Evolutionary conservation across 2,797 vertebrate species (phyloP).

Genomic region (Clarias laeviceps): DNA sequence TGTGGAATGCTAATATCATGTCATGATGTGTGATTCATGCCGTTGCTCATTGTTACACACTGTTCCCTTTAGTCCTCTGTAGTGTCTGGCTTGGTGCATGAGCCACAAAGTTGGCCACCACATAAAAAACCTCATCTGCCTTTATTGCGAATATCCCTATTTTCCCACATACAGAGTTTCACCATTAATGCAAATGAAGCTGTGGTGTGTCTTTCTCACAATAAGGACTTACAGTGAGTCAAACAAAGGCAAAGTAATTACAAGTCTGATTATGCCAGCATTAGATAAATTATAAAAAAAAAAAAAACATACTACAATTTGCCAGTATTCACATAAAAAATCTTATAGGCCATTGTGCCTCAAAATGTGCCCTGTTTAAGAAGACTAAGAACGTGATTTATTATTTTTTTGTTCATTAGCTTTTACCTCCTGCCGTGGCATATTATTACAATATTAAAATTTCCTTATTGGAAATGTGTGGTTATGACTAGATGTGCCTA

Average conservation of each 20-base stretch:
- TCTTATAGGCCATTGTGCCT: neutral
- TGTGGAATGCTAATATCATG: slow-evolving; percentile 51
- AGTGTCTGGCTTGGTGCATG: slow-evolving; percentile 76
- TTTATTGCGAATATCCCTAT: slow-evolving; percentile 70
- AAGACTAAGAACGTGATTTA: neutral
- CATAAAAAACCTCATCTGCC: slow-evolving; percentile 68
- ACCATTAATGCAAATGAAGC: slow-evolving; percentile 12
- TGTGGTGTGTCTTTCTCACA: neutral
- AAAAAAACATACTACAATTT: neutral
- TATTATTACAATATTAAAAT: slow-evolving; percentile 10
- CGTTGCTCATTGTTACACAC: slow-evolving; percentile 76
- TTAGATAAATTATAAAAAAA: neutral
- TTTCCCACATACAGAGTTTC: slow-evolving; percentile 62
- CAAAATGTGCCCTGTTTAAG: neutral
- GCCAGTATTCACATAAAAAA: neutral
- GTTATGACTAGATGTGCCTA: slow-evolving; percentile 12
- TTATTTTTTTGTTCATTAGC: neutral
- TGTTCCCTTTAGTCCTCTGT: slow-evolving; percentile 68
- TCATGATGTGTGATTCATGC: slow-evolving; percentile 69
- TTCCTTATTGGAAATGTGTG: slow-evolving; percentile 9
- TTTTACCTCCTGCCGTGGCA: neutral
- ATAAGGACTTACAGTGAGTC: slow-evolving; percentile 12
- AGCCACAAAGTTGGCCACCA: slow-evolving; percentile 72
- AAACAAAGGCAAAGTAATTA: slow-evolving; percentile 26
- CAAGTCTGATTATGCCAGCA: slow-evolving; percentile 24